phyloP scores from a whole-genome alignment of 1,140 invertebrate species.

The Doryteuthis pealeii region DNA sequence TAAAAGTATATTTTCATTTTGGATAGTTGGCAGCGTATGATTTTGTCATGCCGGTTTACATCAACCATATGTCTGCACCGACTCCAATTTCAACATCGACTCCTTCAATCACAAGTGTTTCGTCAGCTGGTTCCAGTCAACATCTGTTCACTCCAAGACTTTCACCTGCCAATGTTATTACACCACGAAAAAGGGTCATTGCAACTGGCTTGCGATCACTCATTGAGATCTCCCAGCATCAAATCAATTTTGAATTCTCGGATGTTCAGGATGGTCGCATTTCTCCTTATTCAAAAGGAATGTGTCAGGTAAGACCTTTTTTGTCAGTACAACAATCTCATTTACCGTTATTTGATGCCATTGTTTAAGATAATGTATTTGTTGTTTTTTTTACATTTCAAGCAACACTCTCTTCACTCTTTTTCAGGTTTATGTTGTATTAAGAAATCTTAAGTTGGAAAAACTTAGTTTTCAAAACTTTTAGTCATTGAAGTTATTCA shows the following conservation, averaged over 20 bases:
- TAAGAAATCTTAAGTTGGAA: too few relatives aligned
- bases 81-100: conserved; percentile 47
- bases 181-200: conserved; percentile 53
- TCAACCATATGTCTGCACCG: conserved; percentile 51
- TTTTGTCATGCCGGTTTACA: conserved; percentile 54
- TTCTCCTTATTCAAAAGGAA: too few relatives aligned
- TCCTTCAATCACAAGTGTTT: conserved; percentile 47
- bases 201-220: conserved; percentile 55
- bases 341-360: too few relatives aligned
- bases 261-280: too few relatives aligned
- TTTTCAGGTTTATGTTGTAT: too few relatives aligned
- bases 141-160: conserved; percentile 57
- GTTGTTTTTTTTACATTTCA: too few relatives aligned
- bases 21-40: conserved; percentile 59
- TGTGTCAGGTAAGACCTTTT: too few relatives aligned
- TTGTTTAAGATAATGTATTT: too few relatives aligned
- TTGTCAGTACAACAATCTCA: too few relatives aligned
- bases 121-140: conserved; percentile 50
- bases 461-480: too few relatives aligned
- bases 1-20: conserved; percentile 6
- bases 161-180: conserved; percentile 39
- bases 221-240: conserved; percentile 47
- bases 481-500: too few relatives aligned
- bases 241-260: conserved; percentile 37
- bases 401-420: too few relatives aligned